Evolutionary conservation across 2,113 vertebrate genomes (phyloP), one percentile per base, ranked within the genome.

Genomic region (Ursus arctos): DNA sequence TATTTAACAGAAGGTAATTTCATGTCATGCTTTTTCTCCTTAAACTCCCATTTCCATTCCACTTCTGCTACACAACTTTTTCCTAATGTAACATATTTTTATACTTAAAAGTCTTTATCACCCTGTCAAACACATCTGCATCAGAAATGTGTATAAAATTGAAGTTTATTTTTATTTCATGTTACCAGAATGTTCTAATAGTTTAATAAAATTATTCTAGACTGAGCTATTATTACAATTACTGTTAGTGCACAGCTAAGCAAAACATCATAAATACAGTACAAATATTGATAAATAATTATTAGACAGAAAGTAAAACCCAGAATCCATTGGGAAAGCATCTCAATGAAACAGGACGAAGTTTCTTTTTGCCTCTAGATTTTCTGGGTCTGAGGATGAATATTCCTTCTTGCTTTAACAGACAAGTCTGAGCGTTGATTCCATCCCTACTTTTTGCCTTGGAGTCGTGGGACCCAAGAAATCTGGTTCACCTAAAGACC

Each of bases 111-210:
- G 36, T 59, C 71, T 82, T 90, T 87, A 80, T 83, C 91, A 90
- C 92, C 80, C 53, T 40, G 24, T 94, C 92, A 95, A 95, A 96
- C 65, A 95, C 69, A 96, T 85, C 55, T 65, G 67, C 57, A 77
- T 85, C 26, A 91, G 94, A 89, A 96, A 55, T 72, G 47, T 86
- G 82, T 55, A 82, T 82, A 49, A 61, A 86, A 82, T 43, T 80
- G 76, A 96, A 94, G 76, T 93, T 87, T 95, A 91, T 97, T 97
- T 97, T 97, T 94, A 84, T 91, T 97, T 97, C 69, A 79, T 79
- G 69, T 93, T 33, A 79, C 43, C 43, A 95, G 69, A 77, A 82
- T 76, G 63, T 49, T 91, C 28, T 94, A 91, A 88, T 80, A 71
- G 65, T 72, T 97, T 93, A 91, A 87, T 82, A 93, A 81, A 85